Conservation (phyloP, 2,113 vertebrate genomes). For the Glareola pratincola region DNA sequence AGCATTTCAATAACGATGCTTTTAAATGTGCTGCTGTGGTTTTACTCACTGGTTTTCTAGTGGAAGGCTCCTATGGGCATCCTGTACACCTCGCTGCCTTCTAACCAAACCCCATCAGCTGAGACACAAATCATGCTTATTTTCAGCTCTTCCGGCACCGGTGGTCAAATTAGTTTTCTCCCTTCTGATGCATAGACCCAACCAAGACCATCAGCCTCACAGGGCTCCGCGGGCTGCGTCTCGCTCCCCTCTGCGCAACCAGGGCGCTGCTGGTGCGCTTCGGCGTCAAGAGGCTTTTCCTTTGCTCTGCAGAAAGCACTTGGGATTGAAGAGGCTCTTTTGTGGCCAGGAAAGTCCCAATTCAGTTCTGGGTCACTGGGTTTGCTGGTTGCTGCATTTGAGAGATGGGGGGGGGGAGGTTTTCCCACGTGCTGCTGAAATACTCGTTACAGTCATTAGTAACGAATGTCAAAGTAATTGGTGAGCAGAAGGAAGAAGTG, state of each 20-base stretch:
- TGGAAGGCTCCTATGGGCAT: background rate
- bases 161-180: background rate
- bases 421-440: constrained; percentile 24
- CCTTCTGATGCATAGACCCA: background rate
- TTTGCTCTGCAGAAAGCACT: background rate
- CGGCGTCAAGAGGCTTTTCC: background rate
- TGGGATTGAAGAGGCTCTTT: constrained; percentile 19
- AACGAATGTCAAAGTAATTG: background rate
- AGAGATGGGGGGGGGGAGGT: background rate
- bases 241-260: background rate
- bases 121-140: background rate
- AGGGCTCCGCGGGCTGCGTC: background rate
- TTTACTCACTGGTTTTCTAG: background rate
- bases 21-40: background rate
- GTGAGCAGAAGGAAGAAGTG: background rate
- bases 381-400: background rate
- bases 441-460: background rate
- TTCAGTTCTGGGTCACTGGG: background rate
- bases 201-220: background rate
- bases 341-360: background rate
- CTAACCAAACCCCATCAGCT: background rate
- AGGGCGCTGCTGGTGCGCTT: background rate
- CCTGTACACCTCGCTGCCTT: background rate
- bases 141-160: background rate
- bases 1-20: background rate